A percentile compares a stretch with the other conserved stretches of the same genome.
Conservation (phyloP, 2,113 vertebrate genomes). For the Albula goreensis region DNA sequence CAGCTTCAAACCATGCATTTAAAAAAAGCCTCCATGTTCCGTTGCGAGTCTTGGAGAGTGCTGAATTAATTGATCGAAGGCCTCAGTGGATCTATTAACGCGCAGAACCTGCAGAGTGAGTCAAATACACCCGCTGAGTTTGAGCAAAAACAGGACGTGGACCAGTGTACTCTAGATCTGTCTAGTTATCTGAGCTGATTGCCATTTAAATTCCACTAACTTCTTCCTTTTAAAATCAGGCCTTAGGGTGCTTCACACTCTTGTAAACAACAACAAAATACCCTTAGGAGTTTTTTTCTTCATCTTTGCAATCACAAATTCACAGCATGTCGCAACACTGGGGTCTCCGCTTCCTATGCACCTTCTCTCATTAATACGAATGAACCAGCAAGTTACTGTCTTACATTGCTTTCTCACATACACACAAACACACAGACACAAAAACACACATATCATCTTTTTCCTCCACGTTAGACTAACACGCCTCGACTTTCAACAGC, state of each 20-base stretch:
- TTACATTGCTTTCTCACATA: neutral
- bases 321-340: neutral
- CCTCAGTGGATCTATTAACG: neutral
- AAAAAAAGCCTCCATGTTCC: neutral
- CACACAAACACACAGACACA: neutral
- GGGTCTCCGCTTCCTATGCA: neutral
- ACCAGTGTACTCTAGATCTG: neutral
- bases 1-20: neutral
- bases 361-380: neutral
- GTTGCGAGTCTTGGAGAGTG: neutral
- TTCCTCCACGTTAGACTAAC: too few species aligned
- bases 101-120: neutral
- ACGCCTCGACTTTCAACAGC: neutral
- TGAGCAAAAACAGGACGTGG: neutral
- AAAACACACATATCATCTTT: too few species aligned
- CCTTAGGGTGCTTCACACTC: neutral
- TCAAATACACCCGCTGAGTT: neutral
- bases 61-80: neutral
- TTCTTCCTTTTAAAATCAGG: neutral
- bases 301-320: neutral
- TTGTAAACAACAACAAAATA: neutral
- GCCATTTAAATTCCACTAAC: neutral
- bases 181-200: conserved; percentile 15
- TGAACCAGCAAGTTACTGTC: neutral
- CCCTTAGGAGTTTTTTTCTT: neutral